phyloP scores from a whole-genome alignment of 1,140 invertebrate genomes.

The Aphaenogaster ashmeadi region DNA sequence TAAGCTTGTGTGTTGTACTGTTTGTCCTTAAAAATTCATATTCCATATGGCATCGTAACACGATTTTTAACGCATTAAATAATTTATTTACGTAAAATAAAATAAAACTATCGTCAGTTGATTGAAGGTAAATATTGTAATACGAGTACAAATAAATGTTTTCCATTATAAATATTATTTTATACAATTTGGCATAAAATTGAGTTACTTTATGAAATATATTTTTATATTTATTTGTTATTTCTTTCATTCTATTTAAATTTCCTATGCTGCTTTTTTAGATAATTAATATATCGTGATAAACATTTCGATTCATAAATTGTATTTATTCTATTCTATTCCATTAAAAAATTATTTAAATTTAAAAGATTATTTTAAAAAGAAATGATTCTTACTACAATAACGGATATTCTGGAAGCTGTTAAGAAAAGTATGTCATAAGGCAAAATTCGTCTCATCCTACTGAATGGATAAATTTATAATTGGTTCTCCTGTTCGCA shows the following conservation, averaged over 20 bases:
- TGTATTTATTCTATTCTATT: background rate
- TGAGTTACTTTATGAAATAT: background rate
- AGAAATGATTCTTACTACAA: background rate
- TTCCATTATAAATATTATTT: background rate
- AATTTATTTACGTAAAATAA: background rate
- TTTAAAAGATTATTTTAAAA: background rate
- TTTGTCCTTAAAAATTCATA: background rate
- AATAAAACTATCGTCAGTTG: background rate
- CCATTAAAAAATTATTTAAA: background rate
- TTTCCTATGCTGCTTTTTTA: background rate
- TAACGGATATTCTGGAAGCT: background rate
- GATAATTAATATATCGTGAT: background rate
- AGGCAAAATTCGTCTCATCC: background rate
- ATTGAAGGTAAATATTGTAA: background rate
- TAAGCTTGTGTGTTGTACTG: background rate
- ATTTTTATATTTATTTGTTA: background rate
- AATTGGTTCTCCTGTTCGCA: background rate
- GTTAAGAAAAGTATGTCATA: background rate
- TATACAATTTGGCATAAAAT: background rate
- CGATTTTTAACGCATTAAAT: background rate
- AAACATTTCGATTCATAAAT: background rate
- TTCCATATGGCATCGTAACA: background rate
- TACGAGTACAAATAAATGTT: background rate
- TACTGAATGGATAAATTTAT: slow-evolving; percentile 1
- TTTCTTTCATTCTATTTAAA: background rate